Conservation (phyloP, 1,140 invertebrate species). For the Macrosteles quadrilineatus region DNA sequence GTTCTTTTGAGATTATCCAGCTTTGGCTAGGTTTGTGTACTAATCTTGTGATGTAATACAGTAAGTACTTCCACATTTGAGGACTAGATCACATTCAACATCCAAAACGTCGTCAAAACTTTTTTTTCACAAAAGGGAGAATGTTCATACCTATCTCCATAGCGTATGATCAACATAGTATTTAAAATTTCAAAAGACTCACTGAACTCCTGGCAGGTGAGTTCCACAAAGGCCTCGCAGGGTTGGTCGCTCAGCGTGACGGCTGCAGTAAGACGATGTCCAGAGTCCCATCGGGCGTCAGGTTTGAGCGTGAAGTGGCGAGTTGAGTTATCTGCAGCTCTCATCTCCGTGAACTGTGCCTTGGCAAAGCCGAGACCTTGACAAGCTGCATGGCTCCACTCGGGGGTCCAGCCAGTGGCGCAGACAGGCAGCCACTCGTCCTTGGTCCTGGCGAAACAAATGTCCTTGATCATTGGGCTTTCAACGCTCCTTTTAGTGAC, state of each 20-base stretch:
- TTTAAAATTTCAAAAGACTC: conserved; percentile 40
- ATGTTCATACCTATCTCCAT: too few relatives aligned
- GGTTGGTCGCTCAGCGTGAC: conserved; percentile 49
- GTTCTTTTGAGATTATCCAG: too few relatives aligned
- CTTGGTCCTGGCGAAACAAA: conserved; percentile 24
- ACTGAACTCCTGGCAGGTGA: conserved; percentile 61
- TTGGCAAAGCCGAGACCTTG: conserved; percentile 56
- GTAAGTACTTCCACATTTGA: too few relatives aligned
- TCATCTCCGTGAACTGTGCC: conserved; percentile 44
- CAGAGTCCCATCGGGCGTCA: conserved; percentile 43
- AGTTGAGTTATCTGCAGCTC: neutral
- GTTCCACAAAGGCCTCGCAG: conserved; percentile 54
- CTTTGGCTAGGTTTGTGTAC: too few relatives aligned
- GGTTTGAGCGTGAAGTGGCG: conserved; percentile 51
- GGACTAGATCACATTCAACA: too few relatives aligned
- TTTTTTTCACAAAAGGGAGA: too few relatives aligned
- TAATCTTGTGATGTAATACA: too few relatives aligned
- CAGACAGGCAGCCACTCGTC: conserved; percentile 55
- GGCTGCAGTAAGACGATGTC: conserved; percentile 48
- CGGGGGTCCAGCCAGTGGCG: conserved; percentile 56
- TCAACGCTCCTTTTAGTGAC: too few relatives aligned
- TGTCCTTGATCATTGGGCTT: too few relatives aligned
- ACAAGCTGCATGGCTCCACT: conserved; percentile 58
- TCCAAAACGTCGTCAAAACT: too few relatives aligned
- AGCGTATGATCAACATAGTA: too few relatives aligned